Conservation (phyloP, 2,113 vertebrate species). For the Rousettus leschenaultii region DNA sequence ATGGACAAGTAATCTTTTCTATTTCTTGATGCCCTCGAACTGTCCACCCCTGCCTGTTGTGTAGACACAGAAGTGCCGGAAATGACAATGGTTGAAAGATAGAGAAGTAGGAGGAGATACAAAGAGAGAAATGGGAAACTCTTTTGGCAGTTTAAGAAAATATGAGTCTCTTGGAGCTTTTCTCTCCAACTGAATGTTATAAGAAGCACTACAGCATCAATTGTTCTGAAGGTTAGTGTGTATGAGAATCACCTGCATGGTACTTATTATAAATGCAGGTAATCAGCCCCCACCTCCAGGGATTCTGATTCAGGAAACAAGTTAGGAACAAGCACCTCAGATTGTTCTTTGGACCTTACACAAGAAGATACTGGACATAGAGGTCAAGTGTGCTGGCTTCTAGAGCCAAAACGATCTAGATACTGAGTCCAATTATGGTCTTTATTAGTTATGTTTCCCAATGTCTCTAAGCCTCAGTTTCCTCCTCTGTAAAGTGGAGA, state of each 20-base stretch:
- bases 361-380: neutral
- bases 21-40: neutral
- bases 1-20: neutral
- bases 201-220: accelerated
- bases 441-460: neutral
- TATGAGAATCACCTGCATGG: too few species aligned
- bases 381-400: neutral
- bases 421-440: neutral
- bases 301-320: neutral
- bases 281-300: too few species aligned
- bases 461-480: neutral
- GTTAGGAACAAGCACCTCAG: neutral
- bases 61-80: neutral
- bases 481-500: neutral
- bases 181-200: neutral
- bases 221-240: neutral
- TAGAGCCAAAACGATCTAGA: too few species aligned
- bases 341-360: neutral
- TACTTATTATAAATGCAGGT: neutral
- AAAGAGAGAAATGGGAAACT: neutral
- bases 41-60: neutral
- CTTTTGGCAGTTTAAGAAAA: neutral
- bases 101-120: neutral
- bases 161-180: neutral
- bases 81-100: neutral